phyloP scores from a whole-genome alignment of 2,888 invertebrate genomes.

The Drosophila maculinotata region DNA sequence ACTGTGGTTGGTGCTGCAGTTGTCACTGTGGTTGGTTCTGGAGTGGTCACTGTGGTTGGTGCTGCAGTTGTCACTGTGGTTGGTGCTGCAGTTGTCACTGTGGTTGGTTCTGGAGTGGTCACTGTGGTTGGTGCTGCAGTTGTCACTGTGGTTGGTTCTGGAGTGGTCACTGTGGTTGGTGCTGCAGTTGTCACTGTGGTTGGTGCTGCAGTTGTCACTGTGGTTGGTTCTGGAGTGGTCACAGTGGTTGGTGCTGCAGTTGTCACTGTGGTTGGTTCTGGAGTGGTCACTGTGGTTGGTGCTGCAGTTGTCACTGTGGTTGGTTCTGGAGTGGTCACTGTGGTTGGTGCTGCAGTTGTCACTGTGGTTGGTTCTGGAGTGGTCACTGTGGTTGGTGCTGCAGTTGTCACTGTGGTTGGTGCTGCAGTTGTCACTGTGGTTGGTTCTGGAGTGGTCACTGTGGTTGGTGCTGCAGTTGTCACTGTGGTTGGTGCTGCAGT shows the following conservation, averaged over 20 bases:
- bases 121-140: background rate
- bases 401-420: background rate
- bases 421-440: background rate
- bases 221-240: background rate
- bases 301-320: background rate
- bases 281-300: background rate
- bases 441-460: background rate
- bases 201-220: background rate
- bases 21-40: background rate
- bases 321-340: background rate
- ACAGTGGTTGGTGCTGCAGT: background rate
- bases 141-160: background rate
- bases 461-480: background rate
- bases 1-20: no score
- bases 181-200: background rate
- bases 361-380: conserved; percentile 1
- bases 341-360: background rate
- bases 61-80: background rate
- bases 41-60: background rate
- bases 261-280: background rate
- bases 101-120: background rate
- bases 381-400: background rate
- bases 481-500: background rate
- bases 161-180: background rate
- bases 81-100: background rate